phyloP scores from a whole-genome alignment of 2,797 vertebrate species.

The Sebastes itinus region DNA sequence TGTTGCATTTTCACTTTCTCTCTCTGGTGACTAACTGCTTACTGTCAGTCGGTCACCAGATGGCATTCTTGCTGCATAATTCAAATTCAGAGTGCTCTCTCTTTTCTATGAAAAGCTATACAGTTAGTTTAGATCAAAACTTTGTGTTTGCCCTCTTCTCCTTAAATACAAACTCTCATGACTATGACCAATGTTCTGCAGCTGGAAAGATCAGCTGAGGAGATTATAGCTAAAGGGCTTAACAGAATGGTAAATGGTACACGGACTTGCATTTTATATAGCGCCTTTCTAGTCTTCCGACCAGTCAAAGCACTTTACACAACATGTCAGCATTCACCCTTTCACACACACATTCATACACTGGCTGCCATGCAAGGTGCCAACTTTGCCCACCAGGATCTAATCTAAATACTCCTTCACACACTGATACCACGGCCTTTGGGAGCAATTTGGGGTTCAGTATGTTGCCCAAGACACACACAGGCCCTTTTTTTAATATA shows the following conservation, averaged over 20 bases:
- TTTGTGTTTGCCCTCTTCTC: not conserved
- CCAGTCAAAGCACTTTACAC: too few species aligned
- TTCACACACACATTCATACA: too few species aligned
- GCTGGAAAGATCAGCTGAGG: not conserved
- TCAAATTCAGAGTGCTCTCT: constrained; percentile 17
- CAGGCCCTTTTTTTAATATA: too few species aligned
- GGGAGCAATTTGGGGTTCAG: too few species aligned
- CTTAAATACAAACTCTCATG: not conserved
- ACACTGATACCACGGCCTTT: too few species aligned
- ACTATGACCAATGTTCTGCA: not conserved
- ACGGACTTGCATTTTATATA: too few species aligned
- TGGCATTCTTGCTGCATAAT: constrained; percentile 62
- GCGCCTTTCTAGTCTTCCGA: too few species aligned
- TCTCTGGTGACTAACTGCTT: not conserved
- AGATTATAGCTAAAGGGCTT: not conserved
- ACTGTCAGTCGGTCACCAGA: constrained; percentile 54
- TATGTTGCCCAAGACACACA: too few species aligned
- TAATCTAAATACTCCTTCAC: too few species aligned
- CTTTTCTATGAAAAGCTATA: not conserved
- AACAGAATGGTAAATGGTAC: not conserved
- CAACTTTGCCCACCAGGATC: too few species aligned
- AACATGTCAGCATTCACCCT: too few species aligned
- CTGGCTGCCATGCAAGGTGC: too few species aligned
- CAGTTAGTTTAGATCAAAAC: constrained; percentile 8
- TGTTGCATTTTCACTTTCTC: not conserved